A percentile compares a stretch with the other conserved stretches of the same genome.
Conservation (phyloP, 2,797 vertebrate genomes). For the Xenops minutus region DNA sequence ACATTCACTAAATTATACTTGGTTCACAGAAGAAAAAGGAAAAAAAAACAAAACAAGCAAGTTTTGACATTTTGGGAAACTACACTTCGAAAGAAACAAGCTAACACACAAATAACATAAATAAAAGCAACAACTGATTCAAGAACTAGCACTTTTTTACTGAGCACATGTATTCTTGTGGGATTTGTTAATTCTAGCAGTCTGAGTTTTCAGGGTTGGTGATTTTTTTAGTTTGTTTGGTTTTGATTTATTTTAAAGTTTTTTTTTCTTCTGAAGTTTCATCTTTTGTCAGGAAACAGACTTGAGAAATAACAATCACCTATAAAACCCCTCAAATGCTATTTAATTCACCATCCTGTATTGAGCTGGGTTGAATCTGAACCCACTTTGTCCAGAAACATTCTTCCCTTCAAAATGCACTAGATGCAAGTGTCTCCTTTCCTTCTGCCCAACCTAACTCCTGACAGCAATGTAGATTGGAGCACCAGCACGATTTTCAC, state of each 20-base stretch:
- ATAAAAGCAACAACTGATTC: background rate
- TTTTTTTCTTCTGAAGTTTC: background rate
- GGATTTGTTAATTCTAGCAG: background rate
- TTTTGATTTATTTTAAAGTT: background rate
- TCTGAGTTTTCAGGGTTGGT: background rate
- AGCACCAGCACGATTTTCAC: background rate
- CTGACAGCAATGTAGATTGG: background rate
- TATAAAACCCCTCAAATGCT: background rate
- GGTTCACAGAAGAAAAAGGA: background rate
- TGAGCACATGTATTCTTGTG: background rate
- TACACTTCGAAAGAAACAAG: background rate
- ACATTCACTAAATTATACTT: background rate
- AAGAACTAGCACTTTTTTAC: background rate
- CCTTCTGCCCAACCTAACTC: background rate
- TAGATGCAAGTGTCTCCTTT: background rate
- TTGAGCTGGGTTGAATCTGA: background rate
- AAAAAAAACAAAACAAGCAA: background rate
- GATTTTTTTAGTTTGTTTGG: background rate
- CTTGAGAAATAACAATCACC: background rate
- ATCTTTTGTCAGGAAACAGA: background rate
- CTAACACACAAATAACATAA: background rate
- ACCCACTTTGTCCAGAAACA: background rate
- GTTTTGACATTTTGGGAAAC: background rate
- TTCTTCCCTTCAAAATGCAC: background rate
- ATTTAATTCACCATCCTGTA: background rate